These are phyloP conservation scores for Centropus bengalensis DNA, from an alignment of 2,113 vertebrate species.

Conservation along the genomic window DNA sequence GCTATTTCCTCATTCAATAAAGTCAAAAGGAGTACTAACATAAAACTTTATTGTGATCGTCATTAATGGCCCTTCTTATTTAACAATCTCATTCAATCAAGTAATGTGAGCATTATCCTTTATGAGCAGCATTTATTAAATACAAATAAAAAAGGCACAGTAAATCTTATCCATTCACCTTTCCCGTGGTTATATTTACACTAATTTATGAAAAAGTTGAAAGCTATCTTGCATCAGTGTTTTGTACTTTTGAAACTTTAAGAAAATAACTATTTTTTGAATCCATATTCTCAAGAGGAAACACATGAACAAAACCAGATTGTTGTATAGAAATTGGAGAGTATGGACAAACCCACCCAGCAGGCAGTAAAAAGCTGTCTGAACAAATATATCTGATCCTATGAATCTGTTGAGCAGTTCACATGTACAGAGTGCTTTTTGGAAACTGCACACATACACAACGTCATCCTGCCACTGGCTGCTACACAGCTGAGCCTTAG, in stretches of 20 bases:
- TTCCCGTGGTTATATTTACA: neutral
- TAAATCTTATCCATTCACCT: constrained; percentile 3
- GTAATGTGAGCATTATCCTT: constrained; percentile 30
- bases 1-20: neutral
- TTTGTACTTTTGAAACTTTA: constrained; percentile 9
- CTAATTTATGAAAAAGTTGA: neutral
- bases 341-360: neutral
- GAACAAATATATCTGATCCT: neutral
- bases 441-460: neutral
- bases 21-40: neutral
- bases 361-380: constrained; percentile 12
- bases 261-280: neutral
- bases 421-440: neutral
- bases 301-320: neutral
- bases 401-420: neutral
- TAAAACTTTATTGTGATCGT: constrained; percentile 7
- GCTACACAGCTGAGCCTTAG: neutral
- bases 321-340: neutral
- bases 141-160: constrained; percentile 22
- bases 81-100: constrained; percentile 25
- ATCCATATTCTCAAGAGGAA: neutral
- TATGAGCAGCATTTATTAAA: constrained; percentile 42
- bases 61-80: constrained; percentile 34
- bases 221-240: neutral
- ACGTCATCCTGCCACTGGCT: neutral